Conservation (phyloP, 2,797 vertebrate species). For the Crocidura indochinensis region DNA sequence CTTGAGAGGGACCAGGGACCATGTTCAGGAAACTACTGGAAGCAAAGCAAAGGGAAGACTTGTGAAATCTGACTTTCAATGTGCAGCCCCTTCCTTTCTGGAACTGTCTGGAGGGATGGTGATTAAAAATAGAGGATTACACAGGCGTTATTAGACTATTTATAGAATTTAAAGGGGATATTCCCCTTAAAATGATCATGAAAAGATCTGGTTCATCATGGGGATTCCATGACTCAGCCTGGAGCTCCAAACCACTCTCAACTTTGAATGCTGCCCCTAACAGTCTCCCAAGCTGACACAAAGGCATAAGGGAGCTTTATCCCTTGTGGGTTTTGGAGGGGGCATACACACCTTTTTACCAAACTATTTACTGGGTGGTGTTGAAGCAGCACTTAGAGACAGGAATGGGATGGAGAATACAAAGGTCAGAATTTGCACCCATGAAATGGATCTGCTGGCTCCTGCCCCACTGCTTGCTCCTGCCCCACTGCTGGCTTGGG, state of each 20-base stretch:
- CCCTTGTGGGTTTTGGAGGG: constrained; percentile 5
- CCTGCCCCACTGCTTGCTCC: too few relatives aligned
- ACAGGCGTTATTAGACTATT: constrained; percentile 82
- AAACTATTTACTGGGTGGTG: background rate
- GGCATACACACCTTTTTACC: background rate
- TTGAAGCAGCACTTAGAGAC: background rate
- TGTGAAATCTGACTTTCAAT: constrained; percentile 50
- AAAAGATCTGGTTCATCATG: constrained; percentile 75
- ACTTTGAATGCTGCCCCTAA: constrained; percentile 72
- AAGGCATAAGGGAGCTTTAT: constrained; percentile 29
- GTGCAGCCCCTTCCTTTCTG: constrained; percentile 55
- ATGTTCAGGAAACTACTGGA: background rate
- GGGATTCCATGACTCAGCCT: constrained; percentile 82
- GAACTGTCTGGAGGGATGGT: constrained; percentile 44
- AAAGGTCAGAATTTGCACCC: background rate
- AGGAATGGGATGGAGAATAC: background rate
- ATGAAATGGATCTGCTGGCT: background rate
- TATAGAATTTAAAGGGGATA: constrained; percentile 78
- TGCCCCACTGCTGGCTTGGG: background rate
- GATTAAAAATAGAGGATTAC: constrained; percentile 81
- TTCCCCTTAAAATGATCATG: constrained; percentile 58
- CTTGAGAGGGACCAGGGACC: background rate
- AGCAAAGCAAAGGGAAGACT: constrained; percentile 46
- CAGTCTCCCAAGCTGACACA: constrained; percentile 63
- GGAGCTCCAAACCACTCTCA: constrained; percentile 48